Evolutionary conservation across 1,140 invertebrate genomes (phyloP), one percentile per base, ranked within the genome.

Genomic region (Thalassaphorura encarpata): DNA sequence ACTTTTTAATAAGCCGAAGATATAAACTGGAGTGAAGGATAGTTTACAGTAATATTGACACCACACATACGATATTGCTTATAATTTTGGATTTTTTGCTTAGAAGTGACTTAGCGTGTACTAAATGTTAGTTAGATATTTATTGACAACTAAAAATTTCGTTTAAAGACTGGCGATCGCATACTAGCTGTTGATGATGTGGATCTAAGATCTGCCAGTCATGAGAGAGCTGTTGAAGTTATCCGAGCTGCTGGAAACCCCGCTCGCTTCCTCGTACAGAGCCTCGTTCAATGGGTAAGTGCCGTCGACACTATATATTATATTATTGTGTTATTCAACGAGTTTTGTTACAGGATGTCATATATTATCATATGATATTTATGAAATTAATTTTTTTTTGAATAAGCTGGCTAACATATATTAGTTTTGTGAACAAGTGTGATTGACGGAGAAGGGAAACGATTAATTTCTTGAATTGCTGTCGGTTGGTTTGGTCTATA

Each of bases 201-300:
- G 39, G 89, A 95, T 76, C 79, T 98, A 31, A 76, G 88, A 58
- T 81, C 88, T 66, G 87, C 91, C 15, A 89, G 87, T 62, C 93
- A 97, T 69, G 93, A 97, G 67, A 77, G 84, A 63, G 94, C 94
- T 8, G 94, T 98, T n/a, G 85, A 94, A 71, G 83, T 92, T 1
- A 98, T 99, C 66, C 84, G 91, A 69, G 87, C 87, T 59, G 84
- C 94, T 41, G 81, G 83, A 36, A 90, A 88, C 71, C 88, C 87
- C 47, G 90, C 98, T 47, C 80, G 79, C 18, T 88, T 99, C 68
- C 77, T 94, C 29, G 87, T 98, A 24, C 94, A 98, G 74, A 95
- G 88, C 64, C 77, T 96, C 42, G 79, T 91, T 60, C 80, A 84
- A 61, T 81, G 84, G 83, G 85, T 87, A 72, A 77, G 79, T 75